Conservation (phyloP, 1,140 invertebrate genomes). For the Trichogramma pretiosum region DNA sequence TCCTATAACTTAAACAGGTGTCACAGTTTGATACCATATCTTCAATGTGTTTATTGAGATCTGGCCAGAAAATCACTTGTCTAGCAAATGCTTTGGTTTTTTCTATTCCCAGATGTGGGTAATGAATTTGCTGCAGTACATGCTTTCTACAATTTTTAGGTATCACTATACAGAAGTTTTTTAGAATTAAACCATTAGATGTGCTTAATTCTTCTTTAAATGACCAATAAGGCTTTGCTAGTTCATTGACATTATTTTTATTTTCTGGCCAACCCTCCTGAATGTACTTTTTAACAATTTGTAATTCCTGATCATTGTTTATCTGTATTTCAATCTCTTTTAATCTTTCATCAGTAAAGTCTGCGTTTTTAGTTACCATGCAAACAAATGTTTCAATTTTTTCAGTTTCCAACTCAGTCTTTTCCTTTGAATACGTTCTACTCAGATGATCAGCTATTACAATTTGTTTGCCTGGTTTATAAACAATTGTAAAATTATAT, state of each 20-base stretch:
- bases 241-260: constrained; percentile 14
- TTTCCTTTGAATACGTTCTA: constrained; percentile 21
- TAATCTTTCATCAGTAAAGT: neutral
- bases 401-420: neutral
- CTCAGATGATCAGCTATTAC: constrained; percentile 40
- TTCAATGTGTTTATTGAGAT: constrained; percentile 31
- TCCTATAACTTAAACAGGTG: constrained; percentile 26
- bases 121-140: constrained; percentile 35
- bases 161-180: constrained; percentile 27
- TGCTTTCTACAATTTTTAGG: constrained; percentile 29
- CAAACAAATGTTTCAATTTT: constrained; percentile 7
- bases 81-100: constrained; percentile 31
- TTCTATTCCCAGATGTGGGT: constrained; percentile 25
- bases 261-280: constrained; percentile 16
- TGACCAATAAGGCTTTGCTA: constrained; percentile 21
- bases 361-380: neutral
- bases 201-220: constrained; percentile 20
- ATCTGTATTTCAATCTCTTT: neutral
- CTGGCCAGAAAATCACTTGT: constrained; percentile 31
- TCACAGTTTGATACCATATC: constrained; percentile 24
- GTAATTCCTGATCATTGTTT: neutral
- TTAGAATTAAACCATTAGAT: constrained; percentile 28
- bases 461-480: constrained; percentile 39
- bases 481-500: constrained; percentile 38
- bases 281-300: constrained; percentile 16